Evolutionary conservation across 1,140 invertebrate genomes (phyloP).

Genomic region (Lucilia sericata): DNA sequence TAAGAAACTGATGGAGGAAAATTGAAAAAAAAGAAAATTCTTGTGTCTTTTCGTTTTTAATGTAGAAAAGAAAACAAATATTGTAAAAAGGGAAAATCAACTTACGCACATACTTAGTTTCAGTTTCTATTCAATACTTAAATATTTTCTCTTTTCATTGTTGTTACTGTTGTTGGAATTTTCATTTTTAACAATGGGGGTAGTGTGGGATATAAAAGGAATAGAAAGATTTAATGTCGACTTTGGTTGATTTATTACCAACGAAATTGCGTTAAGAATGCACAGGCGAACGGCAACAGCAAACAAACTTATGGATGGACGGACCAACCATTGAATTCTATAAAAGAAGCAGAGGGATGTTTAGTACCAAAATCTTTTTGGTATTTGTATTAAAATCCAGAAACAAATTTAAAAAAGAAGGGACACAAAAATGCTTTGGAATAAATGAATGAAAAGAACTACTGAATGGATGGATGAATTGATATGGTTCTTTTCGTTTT

Average conservation of each 20-base stretch:
- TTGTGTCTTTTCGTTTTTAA: background rate
- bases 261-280: constrained; percentile 65
- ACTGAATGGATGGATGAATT: constrained; percentile 1
- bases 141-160: background rate
- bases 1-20: background rate
- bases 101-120: constrained; percentile 55
- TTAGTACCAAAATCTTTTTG: background rate
- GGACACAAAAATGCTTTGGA: constrained; percentile 24
- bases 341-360: background rate
- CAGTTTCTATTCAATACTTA: constrained; percentile 47
- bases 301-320: constrained; percentile 6
- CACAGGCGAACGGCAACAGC: background rate
- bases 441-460: constrained; percentile 35
- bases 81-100: constrained; percentile 8
- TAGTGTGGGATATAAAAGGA: constrained; percentile 49
- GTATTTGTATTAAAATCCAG: constrained; percentile 33
- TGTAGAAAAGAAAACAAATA: constrained; percentile 1
- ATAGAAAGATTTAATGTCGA: constrained; percentile 67
- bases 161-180: background rate
- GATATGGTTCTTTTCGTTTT: background rate
- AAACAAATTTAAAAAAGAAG: constrained; percentile 13
- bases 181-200: constrained; percentile 30
- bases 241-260: constrained; percentile 68
- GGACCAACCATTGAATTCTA: background rate
- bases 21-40: constrained; percentile 52